Evolutionary conservation across 2,797 vertebrate genomes (phyloP), one percentile per base, ranked within the genome.

Genomic region (Myoxocephalus aenaeus): DNA sequence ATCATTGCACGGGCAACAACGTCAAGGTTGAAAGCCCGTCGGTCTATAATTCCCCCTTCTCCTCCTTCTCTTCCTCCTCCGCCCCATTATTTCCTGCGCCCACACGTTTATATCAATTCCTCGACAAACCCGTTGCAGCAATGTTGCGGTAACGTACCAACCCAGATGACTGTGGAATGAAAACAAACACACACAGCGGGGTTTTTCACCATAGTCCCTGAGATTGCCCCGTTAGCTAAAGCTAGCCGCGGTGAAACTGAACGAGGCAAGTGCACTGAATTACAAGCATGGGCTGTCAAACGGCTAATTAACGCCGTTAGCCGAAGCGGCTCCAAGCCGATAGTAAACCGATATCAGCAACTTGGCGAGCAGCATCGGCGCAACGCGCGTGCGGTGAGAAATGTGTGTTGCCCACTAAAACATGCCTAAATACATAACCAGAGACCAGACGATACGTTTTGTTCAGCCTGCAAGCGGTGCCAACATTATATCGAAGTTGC

Each of bases 21-120:
- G 92, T 89, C 92, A 95, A 93, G 93, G 93, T 93, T 95, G 92
- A 92, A 88, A 91, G 83, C 84, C 82, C 71, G 80, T 88, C 80
- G 72, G 80, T 84, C 80, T 85, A 29, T 80, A 62, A 83, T 83
- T 75, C 79, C 87, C 75, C 65, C 61, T 76, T 70, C 67, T 58
- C 48, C 69, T 65, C 69, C 80, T 77, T 40, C 64, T 80, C 75
- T 5, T n/a, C 8, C 59, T 77, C 77, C 82, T 75, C 87, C 87
- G 73, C 91, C 85, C 85, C 80, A 77, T 68, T 90, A 73, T 66
- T 48, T 82, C 79, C 63, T 83, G 80, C 80, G 81, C 90, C 87
- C 86, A 90, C 92, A 84, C 87, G 83, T 89, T 89, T 71, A 66
- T 72, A 75, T 82, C 78, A 65, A 86, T 90, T 92, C 82, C 67